Percentiles rank a stretch among this genome's conserved stretches.
Conservation (phyloP, 2,797 vertebrate genomes). For the Pachyuromys duprasi region DNA sequence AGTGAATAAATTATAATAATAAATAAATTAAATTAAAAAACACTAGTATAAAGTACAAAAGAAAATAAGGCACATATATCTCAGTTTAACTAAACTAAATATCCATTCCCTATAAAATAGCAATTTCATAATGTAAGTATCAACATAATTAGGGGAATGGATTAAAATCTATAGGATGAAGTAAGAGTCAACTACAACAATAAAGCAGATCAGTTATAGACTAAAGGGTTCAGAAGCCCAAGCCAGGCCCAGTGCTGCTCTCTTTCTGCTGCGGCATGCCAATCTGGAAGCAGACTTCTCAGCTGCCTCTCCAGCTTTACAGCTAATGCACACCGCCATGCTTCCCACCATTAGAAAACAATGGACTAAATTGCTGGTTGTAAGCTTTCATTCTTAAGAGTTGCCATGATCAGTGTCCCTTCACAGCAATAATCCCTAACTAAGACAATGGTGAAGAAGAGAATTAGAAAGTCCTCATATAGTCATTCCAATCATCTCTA, state of each 20-base stretch:
- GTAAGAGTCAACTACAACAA: not conserved
- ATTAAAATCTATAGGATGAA: constrained; percentile 8
- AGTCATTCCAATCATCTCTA: constrained; percentile 8
- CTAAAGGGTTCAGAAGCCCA: not conserved
- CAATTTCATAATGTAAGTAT: constrained; percentile 27
- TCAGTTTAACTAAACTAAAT: not conserved
- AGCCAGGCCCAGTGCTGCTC: too few species aligned
- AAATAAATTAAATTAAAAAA: too few species aligned
- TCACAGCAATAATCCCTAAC: not conserved
- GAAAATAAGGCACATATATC: constrained; percentile 15
- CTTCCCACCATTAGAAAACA: not conserved
- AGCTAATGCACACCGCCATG: too few species aligned
- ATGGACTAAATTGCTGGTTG: not conserved
- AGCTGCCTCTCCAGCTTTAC: not conserved
- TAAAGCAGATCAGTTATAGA: not conserved
- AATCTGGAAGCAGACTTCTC: not conserved
- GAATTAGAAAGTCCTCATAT: constrained; percentile 31
- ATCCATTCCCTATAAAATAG: not conserved
- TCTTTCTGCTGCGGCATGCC: not conserved
- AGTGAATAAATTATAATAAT: too few species aligned
- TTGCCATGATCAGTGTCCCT: not conserved
- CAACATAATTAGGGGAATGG: constrained; percentile 35
- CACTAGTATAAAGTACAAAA: not conserved
- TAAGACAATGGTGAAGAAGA: not conserved
- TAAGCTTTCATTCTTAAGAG: not conserved